phyloP scores from a whole-genome alignment of 1,140 invertebrate species.

The Drosophila kepulauana region DNA sequence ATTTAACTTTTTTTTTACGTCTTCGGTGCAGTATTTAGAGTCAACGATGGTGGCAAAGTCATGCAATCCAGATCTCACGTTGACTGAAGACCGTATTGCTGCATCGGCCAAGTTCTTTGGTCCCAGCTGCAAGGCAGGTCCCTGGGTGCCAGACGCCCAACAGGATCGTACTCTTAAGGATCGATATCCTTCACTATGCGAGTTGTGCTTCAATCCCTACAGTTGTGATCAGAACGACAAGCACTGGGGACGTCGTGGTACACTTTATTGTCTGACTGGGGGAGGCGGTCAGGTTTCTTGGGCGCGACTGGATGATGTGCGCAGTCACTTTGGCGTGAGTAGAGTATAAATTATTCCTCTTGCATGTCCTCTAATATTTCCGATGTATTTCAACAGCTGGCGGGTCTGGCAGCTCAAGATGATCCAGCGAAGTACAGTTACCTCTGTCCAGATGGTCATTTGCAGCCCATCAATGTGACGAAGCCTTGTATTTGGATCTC shows the following conservation, averaged over 20 bases:
- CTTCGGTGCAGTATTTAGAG: conserved; percentile 89
- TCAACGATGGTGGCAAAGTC: conserved; percentile 88
- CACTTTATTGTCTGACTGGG: conserved; percentile 91
- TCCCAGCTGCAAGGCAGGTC: conserved; percentile 91
- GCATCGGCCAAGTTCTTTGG: conserved; percentile 90
- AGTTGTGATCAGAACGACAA: conserved; percentile 89
- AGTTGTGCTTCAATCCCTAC: conserved; percentile 88
- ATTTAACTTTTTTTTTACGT: neutral
- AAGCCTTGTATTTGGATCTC: conserved; percentile 91
- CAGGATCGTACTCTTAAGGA: conserved; percentile 89
- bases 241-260: conserved; percentile 92
- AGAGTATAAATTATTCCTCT: neutral
- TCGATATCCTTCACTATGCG: conserved; percentile 90
- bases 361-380: neutral
- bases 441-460: conserved; percentile 92
- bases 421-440: conserved; percentile 88
- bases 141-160: conserved; percentile 90
- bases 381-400: conserved; percentile 54
- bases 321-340: conserved; percentile 88
- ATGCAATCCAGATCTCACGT: conserved; percentile 88
- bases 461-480: conserved; percentile 86
- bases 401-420: conserved; percentile 72
- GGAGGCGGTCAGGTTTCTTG: conserved; percentile 92
- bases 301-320: conserved; percentile 89
- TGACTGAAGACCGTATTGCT: conserved; percentile 90